Evolutionary conservation across 2,113 vertebrate genomes (phyloP), one percentile per base, ranked within the genome.

Genomic region (Ictalurus furcatus): DNA sequence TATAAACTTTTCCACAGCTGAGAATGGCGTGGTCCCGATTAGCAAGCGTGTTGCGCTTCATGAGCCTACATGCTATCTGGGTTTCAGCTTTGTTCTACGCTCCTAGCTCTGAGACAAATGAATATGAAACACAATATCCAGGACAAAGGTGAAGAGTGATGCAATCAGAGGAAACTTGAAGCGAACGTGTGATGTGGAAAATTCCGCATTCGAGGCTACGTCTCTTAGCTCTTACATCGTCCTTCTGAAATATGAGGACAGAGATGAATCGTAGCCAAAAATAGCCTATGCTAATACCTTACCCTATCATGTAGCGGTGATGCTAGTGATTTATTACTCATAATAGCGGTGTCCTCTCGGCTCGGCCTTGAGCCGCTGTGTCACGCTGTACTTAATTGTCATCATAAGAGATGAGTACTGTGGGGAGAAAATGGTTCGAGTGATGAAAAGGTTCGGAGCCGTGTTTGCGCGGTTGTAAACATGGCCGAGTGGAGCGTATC

Each of bases 211-310:
- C 4, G 6, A n/a, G 34, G 71, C 71, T 86, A n/a, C 48, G 48
- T 54, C 48, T 80, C 48, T 30, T 54, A 25, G 48, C 69, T 13
- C 69, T 86, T 65, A 14, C 83, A 14, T 48, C 44, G 12, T 52
- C 12, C 56, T 58, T 30, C 34, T 81, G 88, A 89, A 71, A 81
- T 48, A 86, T 86, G 74, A 85, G 37, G 88, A 89, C 88, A 73
- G 40, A 59, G 88, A 89, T 59, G 76, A 86, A 89, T 69, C 14
- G 44, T 16, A 6, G 74, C 84, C 84, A 44, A 56, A 86, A 89
- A 86, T 86, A 89, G 81, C 52, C 59, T 61, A 79, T 79, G 71
- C 73, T 87, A 78, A 87, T 87, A 78, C 61, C 21, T 80, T 81
- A 85, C 56, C 23, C 59, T 69, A 16, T 21, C 19, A 56, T 48